phyloP scores from a whole-genome alignment of 2,888 invertebrate species.

The Panzeria rudis region DNA sequence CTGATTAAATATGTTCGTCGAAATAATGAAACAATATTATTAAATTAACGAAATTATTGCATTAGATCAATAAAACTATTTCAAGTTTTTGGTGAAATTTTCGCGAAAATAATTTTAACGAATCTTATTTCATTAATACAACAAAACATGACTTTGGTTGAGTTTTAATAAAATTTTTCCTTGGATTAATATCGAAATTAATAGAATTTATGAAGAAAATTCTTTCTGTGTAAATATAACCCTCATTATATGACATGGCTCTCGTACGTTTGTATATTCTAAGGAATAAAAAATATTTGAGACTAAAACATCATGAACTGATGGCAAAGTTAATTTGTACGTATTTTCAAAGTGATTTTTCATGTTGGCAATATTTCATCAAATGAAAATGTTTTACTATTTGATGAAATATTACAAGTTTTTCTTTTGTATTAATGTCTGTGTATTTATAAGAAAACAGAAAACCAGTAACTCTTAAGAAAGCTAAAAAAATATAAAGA shows the following conservation, averaged over 20 bases:
- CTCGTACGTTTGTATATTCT: neutral
- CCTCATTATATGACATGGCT: neutral
- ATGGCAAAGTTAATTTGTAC: constrained; percentile 63
- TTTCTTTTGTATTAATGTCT: constrained; percentile 4
- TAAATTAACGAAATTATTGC: too few species aligned
- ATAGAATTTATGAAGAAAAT: too few species aligned
- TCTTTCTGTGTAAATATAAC: too few species aligned
- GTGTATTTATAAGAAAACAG: neutral
- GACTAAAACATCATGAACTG: constrained; percentile 48
- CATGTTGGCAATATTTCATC: constrained; percentile 70
- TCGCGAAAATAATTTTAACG: too few species aligned
- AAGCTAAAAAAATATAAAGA: neutral
- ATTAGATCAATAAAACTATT: too few species aligned
- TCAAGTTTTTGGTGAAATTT: too few species aligned
- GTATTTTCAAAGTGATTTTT: constrained; percentile 70
- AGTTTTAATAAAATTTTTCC: too few species aligned
- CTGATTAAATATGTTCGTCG: too few species aligned
- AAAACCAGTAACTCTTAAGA: neutral
- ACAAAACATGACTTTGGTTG: too few species aligned
- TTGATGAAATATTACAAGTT: constrained; percentile 55
- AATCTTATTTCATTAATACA: too few species aligned
- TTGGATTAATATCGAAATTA: too few species aligned
- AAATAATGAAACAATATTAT: too few species aligned
- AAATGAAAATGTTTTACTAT: constrained; percentile 63
- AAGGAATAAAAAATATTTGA: neutral